Conservation (phyloP, 2,888 invertebrate species). For the Ligdia adustata region DNA sequence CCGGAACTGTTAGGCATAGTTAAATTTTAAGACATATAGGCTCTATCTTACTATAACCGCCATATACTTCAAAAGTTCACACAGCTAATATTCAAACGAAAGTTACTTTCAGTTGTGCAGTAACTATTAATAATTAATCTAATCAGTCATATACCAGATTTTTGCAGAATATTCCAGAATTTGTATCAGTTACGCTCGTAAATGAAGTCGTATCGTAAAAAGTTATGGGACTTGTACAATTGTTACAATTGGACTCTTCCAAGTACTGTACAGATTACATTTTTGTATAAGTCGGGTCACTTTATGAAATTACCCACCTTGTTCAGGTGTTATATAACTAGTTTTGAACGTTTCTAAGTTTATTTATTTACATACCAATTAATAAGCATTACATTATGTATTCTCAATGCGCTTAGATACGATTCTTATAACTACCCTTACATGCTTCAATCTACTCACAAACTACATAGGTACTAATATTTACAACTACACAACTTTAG, state of each 20-base stretch:
- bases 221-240: slow-evolving; percentile 24
- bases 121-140: neutral
- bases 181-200: slow-evolving; percentile 30
- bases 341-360: slow-evolving; percentile 8
- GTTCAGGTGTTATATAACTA: slow-evolving; percentile 11
- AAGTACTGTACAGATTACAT: slow-evolving; percentile 21
- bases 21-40: no score
- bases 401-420: no score
- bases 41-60: no score
- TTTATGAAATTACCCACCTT: slow-evolving; percentile 19
- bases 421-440: no score
- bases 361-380: no score
- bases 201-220: slow-evolving; percentile 30
- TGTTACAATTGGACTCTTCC: slow-evolving; percentile 26
- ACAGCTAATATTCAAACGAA: slow-evolving; percentile 1
- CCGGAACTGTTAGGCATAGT: no score
- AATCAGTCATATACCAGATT: slow-evolving; percentile 12
- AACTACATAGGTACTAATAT: no score
- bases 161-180: slow-evolving; percentile 25
- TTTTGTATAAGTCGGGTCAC: slow-evolving; percentile 22
- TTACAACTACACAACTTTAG: no score
- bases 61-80: no score
- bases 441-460: no score
- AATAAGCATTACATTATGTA: no score
- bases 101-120: no score